These are phyloP conservation scores for Echeneis naucrates DNA, from an alignment of 2,797 vertebrate genomes.

Conservation along the genomic window DNA sequence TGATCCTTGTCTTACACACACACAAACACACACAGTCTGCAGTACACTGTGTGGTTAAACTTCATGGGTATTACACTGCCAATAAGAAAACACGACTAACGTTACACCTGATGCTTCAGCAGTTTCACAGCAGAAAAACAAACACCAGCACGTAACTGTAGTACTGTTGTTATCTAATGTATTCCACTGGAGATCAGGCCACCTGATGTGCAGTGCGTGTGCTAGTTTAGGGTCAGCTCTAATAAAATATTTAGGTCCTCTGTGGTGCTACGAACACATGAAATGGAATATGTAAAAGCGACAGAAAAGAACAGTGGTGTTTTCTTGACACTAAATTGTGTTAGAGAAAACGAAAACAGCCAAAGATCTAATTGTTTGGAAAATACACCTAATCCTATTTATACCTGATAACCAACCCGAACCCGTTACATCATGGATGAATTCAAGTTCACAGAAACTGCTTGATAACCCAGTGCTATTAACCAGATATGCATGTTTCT, in stretches of 20 bases:
- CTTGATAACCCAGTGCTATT: neutral
- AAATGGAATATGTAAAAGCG: conserved; percentile 2
- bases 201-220: neutral
- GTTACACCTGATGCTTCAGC: conserved; percentile 31
- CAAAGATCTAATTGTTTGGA: no score
- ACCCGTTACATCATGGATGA: conserved; percentile 7
- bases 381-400: conserved; percentile 14
- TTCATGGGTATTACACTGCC: conserved; percentile 5
- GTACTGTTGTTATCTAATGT: conserved; percentile 2
- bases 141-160: conserved; percentile 11
- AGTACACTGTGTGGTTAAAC: neutral
- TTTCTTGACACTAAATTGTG: neutral
- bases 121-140: conserved; percentile 5
- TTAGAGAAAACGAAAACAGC: neutral
- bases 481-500: no score
- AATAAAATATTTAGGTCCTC: neutral
- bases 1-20: conserved; percentile 55
- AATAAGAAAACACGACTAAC: conserved; percentile 40
- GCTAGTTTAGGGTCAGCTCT: neutral
- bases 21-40: conserved; percentile 30
- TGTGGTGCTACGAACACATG: neutral
- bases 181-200: neutral
- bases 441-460: conserved; percentile 7
- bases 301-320: neutral
- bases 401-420: no score